These are phyloP conservation scores for Pangasius larnaudii DNA, from an alignment of 2,797 vertebrate genomes.

Conservation along the genomic window DNA sequence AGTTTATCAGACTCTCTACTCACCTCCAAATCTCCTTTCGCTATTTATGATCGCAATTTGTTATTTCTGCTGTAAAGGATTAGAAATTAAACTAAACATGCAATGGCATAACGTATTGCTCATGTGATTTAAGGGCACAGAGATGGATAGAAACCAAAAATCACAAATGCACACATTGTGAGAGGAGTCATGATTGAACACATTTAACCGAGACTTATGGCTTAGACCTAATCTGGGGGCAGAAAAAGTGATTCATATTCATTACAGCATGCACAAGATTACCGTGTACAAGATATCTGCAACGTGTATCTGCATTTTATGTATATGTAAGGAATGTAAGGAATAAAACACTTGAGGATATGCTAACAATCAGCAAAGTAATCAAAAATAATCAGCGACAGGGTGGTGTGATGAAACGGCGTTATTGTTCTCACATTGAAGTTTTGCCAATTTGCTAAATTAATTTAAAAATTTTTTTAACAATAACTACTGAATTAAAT, in stretches of 20 bases:
- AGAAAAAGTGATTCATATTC: background rate
- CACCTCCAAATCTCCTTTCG: constrained; percentile 8
- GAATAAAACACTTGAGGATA: background rate
- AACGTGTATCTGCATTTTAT: background rate
- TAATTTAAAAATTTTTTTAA: background rate
- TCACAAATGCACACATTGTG: background rate
- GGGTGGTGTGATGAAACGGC: background rate
- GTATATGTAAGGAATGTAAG: background rate
- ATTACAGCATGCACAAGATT: background rate
- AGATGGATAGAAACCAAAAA: constrained; percentile 16
- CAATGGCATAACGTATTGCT: background rate
- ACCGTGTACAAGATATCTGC: too few species aligned
- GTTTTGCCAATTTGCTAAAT: background rate
- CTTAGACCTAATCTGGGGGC: background rate
- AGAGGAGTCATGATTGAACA: background rate
- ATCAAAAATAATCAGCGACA: background rate
- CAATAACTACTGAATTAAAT: background rate
- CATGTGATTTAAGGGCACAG: background rate
- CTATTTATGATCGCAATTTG: constrained; percentile 1
- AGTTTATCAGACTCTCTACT: background rate
- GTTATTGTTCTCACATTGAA: background rate
- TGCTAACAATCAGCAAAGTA: background rate
- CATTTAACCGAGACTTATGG: constrained; percentile 4
- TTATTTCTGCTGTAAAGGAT: constrained; percentile 7
- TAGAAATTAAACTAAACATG: constrained; percentile 3